phyloP scores from a whole-genome alignment of 2,888 invertebrate genomes.

The Ochropleura plecta region DNA sequence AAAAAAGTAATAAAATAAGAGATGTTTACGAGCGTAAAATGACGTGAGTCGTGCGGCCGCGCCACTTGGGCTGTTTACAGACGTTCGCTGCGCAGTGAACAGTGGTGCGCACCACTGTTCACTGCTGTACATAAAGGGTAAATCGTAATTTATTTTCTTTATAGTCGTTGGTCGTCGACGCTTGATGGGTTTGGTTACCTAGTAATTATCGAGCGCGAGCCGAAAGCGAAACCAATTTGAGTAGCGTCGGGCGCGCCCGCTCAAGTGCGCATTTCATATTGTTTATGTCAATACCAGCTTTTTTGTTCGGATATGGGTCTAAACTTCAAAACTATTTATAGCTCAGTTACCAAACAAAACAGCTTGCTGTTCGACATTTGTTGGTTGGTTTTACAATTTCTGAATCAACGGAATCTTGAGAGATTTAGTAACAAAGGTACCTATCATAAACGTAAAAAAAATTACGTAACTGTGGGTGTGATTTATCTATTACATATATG shows the following conservation, averaged over 20 bases:
- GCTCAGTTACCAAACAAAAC: conserved; percentile 71
- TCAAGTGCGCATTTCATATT: conserved; percentile 86
- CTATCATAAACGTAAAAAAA: not conserved
- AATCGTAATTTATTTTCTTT: conserved; percentile 87
- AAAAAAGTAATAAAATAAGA: conserved; percentile 89
- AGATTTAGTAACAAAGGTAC: not conserved
- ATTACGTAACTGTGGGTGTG: not conserved
- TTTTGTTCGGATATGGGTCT: conserved; percentile 76
- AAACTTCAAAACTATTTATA: conserved; percentile 77
- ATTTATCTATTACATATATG: no score
- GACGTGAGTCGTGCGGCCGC: conserved; percentile 86
- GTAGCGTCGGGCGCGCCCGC: conserved; percentile 74
- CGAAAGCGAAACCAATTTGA: conserved; percentile 86
- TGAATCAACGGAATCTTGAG: not conserved
- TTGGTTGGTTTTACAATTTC: conserved; percentile 11
- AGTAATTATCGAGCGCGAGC: conserved; percentile 87
- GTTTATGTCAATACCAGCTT: conserved; percentile 85
- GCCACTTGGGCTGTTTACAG: conserved; percentile 83
- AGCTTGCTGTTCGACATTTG: conserved; percentile 36
- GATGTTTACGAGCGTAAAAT: conserved; percentile 90
- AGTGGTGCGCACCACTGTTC: conserved; percentile 73
- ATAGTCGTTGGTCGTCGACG: conserved; percentile 77
- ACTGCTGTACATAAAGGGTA: conserved; percentile 78
- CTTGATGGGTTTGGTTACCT: conserved; percentile 84
- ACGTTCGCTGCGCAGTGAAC: conserved; percentile 78